Evolutionary conservation across 2,113 vertebrate genomes (phyloP).

Genomic region (Alosa alosa): DNA sequence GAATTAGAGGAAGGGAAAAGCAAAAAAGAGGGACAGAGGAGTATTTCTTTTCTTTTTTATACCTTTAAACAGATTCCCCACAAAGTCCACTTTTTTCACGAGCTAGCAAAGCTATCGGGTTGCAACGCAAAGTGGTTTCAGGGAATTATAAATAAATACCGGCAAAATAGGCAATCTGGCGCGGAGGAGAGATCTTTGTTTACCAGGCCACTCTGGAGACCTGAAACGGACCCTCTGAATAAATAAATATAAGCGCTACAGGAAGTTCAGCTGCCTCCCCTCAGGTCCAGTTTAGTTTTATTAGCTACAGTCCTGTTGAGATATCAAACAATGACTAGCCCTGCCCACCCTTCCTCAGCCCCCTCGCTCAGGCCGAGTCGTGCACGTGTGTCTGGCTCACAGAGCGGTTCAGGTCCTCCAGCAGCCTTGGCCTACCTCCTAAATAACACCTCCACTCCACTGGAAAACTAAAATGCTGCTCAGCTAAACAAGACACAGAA

Average conservation of each 20-base stretch:
- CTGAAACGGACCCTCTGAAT: conserved; percentile 69
- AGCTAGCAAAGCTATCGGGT: conserved; percentile 67
- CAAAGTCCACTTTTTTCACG: conserved; percentile 65
- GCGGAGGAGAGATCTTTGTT: conserved; percentile 68
- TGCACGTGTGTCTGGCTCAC: conserved; percentile 35
- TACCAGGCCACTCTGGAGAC: conserved; percentile 69
- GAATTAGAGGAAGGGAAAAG: conserved; percentile 55
- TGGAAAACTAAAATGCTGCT: neutral
- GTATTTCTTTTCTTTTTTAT: conserved; percentile 57
- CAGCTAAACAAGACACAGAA: neutral
- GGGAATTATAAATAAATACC: conserved; percentile 74
- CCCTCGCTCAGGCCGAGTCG: conserved; percentile 10
- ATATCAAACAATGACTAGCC: conserved; percentile 63
- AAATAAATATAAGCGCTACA: conserved; percentile 76
- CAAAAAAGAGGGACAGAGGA: conserved; percentile 52
- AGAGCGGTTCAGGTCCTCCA: conserved; percentile 23
- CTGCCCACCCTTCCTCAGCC: conserved; percentile 25
- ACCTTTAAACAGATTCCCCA: conserved; percentile 44
- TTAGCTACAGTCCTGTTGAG: conserved; percentile 74
- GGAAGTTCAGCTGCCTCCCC: conserved; percentile 74
- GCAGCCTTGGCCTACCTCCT: conserved; percentile 2
- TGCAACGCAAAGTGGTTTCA: conserved; percentile 71
- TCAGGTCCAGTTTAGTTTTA: conserved; percentile 71
- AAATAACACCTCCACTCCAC: neutral
- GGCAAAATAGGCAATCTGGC: conserved; percentile 60